Percentiles rank a stretch among this genome's conserved stretches.
Evolutionary conservation across 2,888 invertebrate genomes (phyloP).

Genomic region (Salpingus planirostris): DNA sequence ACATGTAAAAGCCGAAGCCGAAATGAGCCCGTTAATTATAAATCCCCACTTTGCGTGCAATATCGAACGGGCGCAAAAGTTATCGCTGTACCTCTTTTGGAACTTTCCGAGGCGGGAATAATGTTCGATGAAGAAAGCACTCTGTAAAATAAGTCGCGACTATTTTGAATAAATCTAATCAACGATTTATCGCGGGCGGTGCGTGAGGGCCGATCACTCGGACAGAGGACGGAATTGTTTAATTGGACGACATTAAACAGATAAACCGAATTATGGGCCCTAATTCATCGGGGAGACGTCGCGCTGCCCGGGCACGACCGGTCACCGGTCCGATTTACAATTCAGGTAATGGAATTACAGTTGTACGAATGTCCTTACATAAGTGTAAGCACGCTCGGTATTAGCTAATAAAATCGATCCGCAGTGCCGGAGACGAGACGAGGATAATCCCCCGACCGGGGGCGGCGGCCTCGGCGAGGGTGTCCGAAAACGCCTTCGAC

Average conservation of each 20-base stretch:
- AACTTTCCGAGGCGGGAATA: too few relatives aligned
- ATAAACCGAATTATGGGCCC: slow-evolving; percentile 24
- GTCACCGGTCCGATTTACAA: slow-evolving; percentile 37
- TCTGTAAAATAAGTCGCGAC: too few relatives aligned
- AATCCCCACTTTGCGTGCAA: too few relatives aligned
- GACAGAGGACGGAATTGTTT: slow-evolving; percentile 22
- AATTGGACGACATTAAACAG: slow-evolving; percentile 24
- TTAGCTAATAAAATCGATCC: slow-evolving; percentile 42
- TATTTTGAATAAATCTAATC: slow-evolving; percentile 11
- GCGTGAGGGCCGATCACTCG: slow-evolving; percentile 14
- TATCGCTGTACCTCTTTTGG: too few relatives aligned
- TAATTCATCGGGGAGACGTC: slow-evolving; percentile 36
- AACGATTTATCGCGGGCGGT: slow-evolving; percentile 13
- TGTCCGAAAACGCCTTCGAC: too few relatives aligned
- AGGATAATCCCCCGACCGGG: slow-evolving; percentile 30
- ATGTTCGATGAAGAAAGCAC: too few relatives aligned
- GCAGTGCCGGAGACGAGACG: slow-evolving; percentile 30
- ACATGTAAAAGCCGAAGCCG: too few relatives aligned
- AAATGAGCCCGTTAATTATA: too few relatives aligned
- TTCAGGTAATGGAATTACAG: slow-evolving; percentile 41
- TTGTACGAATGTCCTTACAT: slow-evolving; percentile 41
- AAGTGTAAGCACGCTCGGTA: slow-evolving; percentile 41
- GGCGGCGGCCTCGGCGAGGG: too few relatives aligned
- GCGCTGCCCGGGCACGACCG: too few relatives aligned
- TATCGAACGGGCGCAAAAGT: too few relatives aligned